Evolutionary conservation across 2,888 invertebrate species (phyloP).

Genomic region (Sinopyrophorus schimmeli): DNA sequence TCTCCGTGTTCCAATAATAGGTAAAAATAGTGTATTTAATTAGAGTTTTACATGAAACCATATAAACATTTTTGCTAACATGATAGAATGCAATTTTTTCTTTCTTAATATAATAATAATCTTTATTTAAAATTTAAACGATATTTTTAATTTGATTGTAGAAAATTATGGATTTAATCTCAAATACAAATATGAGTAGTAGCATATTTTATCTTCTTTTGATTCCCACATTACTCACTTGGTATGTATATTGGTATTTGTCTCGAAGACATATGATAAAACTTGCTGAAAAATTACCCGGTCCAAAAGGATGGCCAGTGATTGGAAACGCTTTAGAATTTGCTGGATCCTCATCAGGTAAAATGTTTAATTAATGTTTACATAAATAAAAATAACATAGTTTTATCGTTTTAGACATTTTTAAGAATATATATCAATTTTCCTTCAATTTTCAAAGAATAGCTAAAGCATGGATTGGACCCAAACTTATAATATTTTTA

Average conservation of each 20-base stretch:
- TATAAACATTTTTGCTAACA: too few species aligned
- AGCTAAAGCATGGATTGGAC: constrained; percentile 76
- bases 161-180: too few species aligned
- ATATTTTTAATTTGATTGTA: too few species aligned
- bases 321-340: constrained; percentile 77
- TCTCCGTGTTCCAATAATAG: too few species aligned
- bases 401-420: constrained; percentile 63
- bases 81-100: too few species aligned
- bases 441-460: constrained; percentile 63
- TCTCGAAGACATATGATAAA: constrained; percentile 72
- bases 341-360: constrained; percentile 73
- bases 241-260: constrained; percentile 61
- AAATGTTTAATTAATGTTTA: too few species aligned
- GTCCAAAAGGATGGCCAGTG: constrained; percentile 72
- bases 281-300: constrained; percentile 71
- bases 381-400: neutral
- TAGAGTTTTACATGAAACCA: too few species aligned
- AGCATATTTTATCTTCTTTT: constrained; percentile 22
- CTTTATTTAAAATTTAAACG: too few species aligned
- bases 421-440: constrained; percentile 62
- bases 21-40: too few species aligned
- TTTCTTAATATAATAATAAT: too few species aligned
- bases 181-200: too few species aligned
- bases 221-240: constrained; percentile 12
- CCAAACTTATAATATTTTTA: constrained; percentile 73